phyloP scores from a whole-genome alignment of 2,797 vertebrate species.

The Mormyrops attenuatus region DNA sequence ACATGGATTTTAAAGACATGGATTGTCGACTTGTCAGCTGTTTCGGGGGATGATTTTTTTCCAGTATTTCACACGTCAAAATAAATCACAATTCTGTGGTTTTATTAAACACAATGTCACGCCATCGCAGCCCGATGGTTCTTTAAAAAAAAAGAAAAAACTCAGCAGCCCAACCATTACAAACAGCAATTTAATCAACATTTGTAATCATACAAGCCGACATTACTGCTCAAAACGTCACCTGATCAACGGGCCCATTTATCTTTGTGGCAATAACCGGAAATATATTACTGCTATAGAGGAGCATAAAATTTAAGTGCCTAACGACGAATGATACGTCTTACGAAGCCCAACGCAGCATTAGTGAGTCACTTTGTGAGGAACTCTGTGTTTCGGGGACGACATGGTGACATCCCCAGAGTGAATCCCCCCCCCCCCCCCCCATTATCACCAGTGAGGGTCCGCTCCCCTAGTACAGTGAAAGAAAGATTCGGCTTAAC shows the following conservation, averaged over 20 bases:
- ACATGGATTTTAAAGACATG: neutral
- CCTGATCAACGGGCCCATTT: neutral
- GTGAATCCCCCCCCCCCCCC: neutral
- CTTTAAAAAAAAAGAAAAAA: neutral
- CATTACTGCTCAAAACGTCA: neutral
- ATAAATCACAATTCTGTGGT: neutral
- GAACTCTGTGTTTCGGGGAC: neutral
- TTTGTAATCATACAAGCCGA: neutral
- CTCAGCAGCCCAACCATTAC: neutral
- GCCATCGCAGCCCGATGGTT: neutral
- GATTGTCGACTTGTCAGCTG: neutral
- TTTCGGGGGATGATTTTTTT: neutral
- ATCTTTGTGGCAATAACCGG: neutral
- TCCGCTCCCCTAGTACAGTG: neutral
- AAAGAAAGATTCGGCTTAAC: neutral
- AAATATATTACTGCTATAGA: neutral
- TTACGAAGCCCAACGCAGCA: neutral
- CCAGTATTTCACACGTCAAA: neutral
- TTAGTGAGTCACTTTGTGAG: neutral
- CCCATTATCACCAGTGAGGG: neutral
- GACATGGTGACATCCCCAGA: neutral
- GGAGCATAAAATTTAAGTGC: neutral
- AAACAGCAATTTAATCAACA: neutral
- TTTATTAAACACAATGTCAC: neutral
- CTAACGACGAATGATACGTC: neutral